These are phyloP conservation scores for Pogonognathellus flavescens DNA, from an alignment of 1,140 invertebrate species.

Conservation along the genomic window DNA sequence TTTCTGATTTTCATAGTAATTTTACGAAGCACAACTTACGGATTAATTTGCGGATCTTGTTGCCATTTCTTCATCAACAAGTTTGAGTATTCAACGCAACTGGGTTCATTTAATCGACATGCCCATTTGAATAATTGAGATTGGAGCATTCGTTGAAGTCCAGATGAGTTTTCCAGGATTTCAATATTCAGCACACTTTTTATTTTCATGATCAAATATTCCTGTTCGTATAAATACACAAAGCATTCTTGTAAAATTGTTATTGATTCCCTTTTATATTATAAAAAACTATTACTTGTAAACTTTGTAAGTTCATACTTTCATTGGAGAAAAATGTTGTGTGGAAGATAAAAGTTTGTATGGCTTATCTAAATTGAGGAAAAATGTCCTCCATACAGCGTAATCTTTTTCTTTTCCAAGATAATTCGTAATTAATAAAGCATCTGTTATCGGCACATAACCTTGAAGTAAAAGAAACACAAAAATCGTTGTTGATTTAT, in stretches of 20 bases:
- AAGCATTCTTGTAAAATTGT: not conserved
- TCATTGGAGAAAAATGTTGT: not conserved
- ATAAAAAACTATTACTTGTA: not conserved
- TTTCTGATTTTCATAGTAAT: not conserved
- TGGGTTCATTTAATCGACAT: not conserved
- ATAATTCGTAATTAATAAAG: not conserved
- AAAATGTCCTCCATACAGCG: constrained; percentile 9
- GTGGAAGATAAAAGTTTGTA: not conserved
- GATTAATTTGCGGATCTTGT: not conserved
- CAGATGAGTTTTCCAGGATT: not conserved
- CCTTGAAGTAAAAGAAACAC: not conserved
- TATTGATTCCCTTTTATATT: no score
- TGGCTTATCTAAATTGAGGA: constrained; percentile 21
- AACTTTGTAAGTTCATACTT: not conserved
- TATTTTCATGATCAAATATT: not conserved
- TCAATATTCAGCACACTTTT: not conserved
- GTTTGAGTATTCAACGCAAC: not conserved
- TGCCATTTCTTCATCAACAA: not conserved
- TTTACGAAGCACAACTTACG: not conserved
- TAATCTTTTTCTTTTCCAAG: not conserved
- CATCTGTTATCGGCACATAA: not conserved
- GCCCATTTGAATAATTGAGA: constrained; percentile 16
- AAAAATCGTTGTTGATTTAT: not conserved
- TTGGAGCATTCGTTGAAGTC: not conserved
- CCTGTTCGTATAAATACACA: not conserved